These are phyloP conservation scores for Drosophila yakuba DNA, from an alignment of 1,140 invertebrate species.

Conservation along the genomic window DNA sequence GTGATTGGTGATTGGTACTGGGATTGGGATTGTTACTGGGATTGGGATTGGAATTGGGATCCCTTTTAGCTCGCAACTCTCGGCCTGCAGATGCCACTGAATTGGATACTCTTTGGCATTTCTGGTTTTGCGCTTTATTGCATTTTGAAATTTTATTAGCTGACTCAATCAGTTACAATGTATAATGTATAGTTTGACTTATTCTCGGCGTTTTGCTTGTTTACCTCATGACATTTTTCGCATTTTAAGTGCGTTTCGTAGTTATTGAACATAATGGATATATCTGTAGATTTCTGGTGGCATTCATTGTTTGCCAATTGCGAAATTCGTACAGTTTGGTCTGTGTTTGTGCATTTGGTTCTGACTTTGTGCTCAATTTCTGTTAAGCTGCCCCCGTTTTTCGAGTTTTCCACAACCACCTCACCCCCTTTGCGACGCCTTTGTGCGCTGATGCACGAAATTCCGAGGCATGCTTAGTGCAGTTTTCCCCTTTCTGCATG, in stretches of 20 bases:
- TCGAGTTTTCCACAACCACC: not conserved
- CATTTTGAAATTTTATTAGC: conserved; percentile 16
- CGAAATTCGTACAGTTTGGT: not conserved
- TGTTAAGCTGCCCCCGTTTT: not conserved
- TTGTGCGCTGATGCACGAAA: conserved; percentile 33
- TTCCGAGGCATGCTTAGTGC: conserved; percentile 28
- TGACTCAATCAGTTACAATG: not conserved
- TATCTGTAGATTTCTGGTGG: too few species aligned
- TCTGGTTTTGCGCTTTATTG: conserved; percentile 18
- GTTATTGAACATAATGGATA: too few species aligned
- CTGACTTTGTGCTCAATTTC: conserved; percentile 21
- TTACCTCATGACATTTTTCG: not conserved
- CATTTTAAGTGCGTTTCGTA: too few species aligned
- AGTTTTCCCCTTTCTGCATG: not conserved
- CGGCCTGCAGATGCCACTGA: not conserved
- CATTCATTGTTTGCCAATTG: too few species aligned
- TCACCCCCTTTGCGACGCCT: conserved; percentile 3
- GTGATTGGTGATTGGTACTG: conserved; percentile 14
- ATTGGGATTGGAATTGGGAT: too few species aligned
- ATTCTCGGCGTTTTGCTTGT: too few species aligned
- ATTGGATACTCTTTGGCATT: conserved; percentile 5
- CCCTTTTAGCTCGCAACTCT: not conserved
- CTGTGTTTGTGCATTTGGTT: conserved; percentile 5
- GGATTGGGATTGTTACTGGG: conserved; percentile 2
- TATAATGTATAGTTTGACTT: not conserved